phyloP scores from a whole-genome alignment of 2,797 vertebrate species.

The Anomalospiza imberbis region DNA sequence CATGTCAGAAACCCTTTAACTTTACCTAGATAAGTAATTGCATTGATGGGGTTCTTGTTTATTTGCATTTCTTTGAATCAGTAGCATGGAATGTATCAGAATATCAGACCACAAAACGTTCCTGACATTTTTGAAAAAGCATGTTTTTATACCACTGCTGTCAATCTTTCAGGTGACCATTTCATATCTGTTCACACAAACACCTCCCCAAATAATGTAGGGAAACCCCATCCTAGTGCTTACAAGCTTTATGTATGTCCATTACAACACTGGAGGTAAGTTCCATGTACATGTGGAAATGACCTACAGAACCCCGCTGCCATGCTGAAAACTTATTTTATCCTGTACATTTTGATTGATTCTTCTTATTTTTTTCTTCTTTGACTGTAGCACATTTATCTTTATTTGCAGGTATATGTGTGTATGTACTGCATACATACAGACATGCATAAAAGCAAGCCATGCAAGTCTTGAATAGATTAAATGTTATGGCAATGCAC shows the following conservation, averaged over 20 bases:
- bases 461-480: background rate
- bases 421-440: background rate
- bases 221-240: background rate
- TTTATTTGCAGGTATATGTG: background rate
- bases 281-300: background rate
- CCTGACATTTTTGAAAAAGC: background rate
- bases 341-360: background rate
- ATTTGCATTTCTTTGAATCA: slow-evolving; percentile 22
- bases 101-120: slow-evolving; percentile 7
- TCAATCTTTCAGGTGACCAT: background rate
- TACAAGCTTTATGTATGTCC: background rate
- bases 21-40: background rate
- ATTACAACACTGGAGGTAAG: background rate
- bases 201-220: background rate
- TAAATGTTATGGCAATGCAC: background rate
- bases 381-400: background rate
- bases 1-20: background rate
- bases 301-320: background rate
- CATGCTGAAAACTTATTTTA: background rate
- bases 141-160: background rate
- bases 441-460: background rate
- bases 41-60: background rate
- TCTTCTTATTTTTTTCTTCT: background rate
- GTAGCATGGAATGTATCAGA: slow-evolving; percentile 24
- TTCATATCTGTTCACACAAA: background rate